Base-by-base conservation (phyloP, 1,140 invertebrate species). In the Holcopasites calliopsidis region DNA sequence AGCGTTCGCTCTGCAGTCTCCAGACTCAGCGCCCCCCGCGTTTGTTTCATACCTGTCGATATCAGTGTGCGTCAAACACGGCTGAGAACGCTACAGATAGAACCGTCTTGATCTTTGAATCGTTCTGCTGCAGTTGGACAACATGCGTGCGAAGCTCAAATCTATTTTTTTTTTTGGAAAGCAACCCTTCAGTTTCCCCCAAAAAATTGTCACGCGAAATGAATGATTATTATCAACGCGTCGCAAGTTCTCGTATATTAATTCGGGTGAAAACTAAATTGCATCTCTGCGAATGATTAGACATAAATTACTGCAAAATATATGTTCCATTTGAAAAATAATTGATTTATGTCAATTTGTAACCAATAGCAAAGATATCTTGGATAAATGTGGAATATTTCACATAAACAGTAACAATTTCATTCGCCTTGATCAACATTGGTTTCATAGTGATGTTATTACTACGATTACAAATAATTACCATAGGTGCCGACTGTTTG, bases 1-100 rank as follows among this genome's bases (percentile, higher is more conserved):
- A 13, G 23, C 21, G 6, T 49, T 69, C 42, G 21, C 23, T 49
- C 55, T 11, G 44, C 33, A 10, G 44, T 47, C 44, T 13, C n/a
- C 44, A 47, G 44, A 18, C 16, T 11, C 11, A 13, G 44, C 44
- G 44, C 58, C 35, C 44, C 66, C 26, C 74, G 74, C 68, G 66
- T 71, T 76, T 76, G 60, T 76, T 70, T 71, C 44, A 42, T 76
- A 70, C 66, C 66, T 52, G 44, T 38, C 71, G 66, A 74, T 74
- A 74, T 35, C 71, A 74, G 61, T 55, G 61, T 74, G 44, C 71
- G 60, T 66, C 50, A 72, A 72, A 52, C 38, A 21, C 28, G 11
- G 35, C n/a, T 44, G 47, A 38, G 28, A 66, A 65, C 40, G 40
- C 4, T 21, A 64, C 60, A 18, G 42, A 64, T 47, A 28, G 60